A percentile compares a stretch with the other conserved stretches of the same genome.
phyloP scores from a whole-genome alignment of 2,797 vertebrate genomes.

The Denticeps clupeoides region DNA sequence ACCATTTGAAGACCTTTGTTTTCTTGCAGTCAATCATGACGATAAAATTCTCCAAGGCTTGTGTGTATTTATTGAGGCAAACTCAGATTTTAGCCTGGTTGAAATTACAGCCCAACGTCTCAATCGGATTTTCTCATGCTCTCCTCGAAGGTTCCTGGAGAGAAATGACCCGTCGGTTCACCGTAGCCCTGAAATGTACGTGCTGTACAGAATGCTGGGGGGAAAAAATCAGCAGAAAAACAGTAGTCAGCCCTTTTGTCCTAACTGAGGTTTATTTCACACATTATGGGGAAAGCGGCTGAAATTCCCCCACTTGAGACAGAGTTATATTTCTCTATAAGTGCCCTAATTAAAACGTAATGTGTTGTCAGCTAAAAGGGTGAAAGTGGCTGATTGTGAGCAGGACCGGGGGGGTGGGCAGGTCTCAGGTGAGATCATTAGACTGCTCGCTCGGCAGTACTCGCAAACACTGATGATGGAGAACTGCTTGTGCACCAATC shows the following conservation, averaged over 20 bases:
- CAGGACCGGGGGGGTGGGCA: slow-evolving; percentile 9
- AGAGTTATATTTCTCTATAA: slow-evolving; percentile 24
- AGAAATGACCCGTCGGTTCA: too few species aligned
- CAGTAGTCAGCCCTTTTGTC: slow-evolving; percentile 13
- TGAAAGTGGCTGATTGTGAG: slow-evolving; percentile 5
- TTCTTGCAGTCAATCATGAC: too few species aligned
- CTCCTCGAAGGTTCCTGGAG: too few species aligned
- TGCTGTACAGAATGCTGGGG: too few species aligned
- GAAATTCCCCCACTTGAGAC: slow-evolving; percentile 20
- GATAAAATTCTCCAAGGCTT: too few species aligned
- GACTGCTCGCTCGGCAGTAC: slow-evolving; percentile 27
- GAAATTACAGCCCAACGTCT: too few species aligned
- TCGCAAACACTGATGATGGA: slow-evolving; percentile 35
- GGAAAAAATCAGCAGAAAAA: too few species aligned
- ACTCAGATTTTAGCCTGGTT: too few species aligned
- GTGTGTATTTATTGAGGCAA: too few species aligned
- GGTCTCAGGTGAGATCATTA: slow-evolving; percentile 29
- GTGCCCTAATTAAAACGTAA: slow-evolving; percentile 29
- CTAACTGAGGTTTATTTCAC: slow-evolving; percentile 14
- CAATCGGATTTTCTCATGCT: too few species aligned
- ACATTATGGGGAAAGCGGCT: slow-evolving; percentile 13
- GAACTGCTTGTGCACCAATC: slow-evolving; percentile 46
- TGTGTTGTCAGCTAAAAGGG: slow-evolving; percentile 33
- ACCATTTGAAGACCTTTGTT: too few species aligned
- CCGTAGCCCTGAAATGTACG: too few species aligned